A percentile compares a stretch with the other conserved stretches of the same genome.
phyloP scores from a whole-genome alignment of 2,888 invertebrate species.

The Odontocolon sp. region DNA sequence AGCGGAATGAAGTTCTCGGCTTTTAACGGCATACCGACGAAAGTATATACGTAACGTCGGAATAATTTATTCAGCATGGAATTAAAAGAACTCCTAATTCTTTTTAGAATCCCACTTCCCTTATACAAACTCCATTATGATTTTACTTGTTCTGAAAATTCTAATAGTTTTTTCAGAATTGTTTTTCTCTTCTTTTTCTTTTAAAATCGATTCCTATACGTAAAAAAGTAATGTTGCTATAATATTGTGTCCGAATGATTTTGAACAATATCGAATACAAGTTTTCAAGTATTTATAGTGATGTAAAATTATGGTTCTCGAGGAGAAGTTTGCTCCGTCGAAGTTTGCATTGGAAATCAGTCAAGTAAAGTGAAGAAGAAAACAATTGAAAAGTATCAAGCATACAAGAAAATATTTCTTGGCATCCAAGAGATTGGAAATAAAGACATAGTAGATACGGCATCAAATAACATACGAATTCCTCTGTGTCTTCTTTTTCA shows the following conservation, averaged over 20 bases:
- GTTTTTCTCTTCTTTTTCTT: background rate
- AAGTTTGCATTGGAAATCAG: background rate
- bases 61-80: conserved; percentile 29
- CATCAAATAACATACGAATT: background rate
- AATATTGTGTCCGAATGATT: background rate
- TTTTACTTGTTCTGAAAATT: background rate
- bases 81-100: background rate
- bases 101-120: background rate
- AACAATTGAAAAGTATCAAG: conserved; percentile 1
- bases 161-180: background rate
- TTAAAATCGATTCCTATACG: too few relatives aligned
- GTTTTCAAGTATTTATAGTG: background rate
- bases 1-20: conserved; percentile 21
- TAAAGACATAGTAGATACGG: background rate
- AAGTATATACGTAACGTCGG: background rate
- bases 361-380: background rate
- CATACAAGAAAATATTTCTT: background rate
- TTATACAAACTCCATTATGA: background rate
- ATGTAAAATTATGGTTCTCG: background rate
- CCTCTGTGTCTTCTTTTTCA: background rate
- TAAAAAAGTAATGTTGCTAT: too few relatives aligned
- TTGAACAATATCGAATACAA: background rate
- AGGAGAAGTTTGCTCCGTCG: background rate
- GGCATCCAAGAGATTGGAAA: background rate
- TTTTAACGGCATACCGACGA: conserved; percentile 22